Percentiles rank a stretch among this genome's conserved stretches.
Conservation (phyloP, 2,113 vertebrate genomes). For the Mobula hypostoma region DNA sequence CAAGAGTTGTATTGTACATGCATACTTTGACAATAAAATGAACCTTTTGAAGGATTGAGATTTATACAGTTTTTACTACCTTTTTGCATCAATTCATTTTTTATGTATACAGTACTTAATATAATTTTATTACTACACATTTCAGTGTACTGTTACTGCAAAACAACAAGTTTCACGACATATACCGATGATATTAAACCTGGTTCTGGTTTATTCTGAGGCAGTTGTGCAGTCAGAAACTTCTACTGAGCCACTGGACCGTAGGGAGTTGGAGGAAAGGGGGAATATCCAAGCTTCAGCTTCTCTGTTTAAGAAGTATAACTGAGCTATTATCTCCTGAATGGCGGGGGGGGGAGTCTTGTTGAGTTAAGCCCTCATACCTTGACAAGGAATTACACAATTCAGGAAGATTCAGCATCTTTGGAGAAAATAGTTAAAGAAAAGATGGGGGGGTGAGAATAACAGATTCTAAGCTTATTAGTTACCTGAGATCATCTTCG, state of each 20-base stretch:
- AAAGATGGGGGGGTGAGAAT: neutral
- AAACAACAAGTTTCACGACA: too few species aligned
- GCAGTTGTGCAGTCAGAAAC: neutral
- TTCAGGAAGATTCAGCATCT: neutral
- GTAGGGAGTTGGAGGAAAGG: neutral
- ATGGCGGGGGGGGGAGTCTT: neutral
- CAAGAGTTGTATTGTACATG: too few species aligned
- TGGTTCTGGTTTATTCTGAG: neutral
- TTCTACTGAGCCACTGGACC: neutral
- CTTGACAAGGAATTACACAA: too few species aligned
- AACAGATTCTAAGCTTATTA: neutral
- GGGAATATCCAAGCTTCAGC: neutral
- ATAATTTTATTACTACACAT: too few species aligned
- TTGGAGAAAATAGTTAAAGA: neutral
- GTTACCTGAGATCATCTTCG: neutral
- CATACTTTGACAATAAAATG: too few species aligned
- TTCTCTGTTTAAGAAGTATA: neutral
- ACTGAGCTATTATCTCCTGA: neutral
- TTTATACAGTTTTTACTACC: neutral
- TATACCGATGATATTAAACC: too few species aligned
- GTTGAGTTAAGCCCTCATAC: neutral
- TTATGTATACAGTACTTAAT: too few species aligned
- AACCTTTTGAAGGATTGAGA: neutral
- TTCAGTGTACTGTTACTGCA: too few species aligned
- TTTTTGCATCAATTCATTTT: too few species aligned